Percentiles rank a stretch among this genome's conserved stretches.
phyloP scores from a whole-genome alignment of 2,797 vertebrate genomes.

The Atherinosoma microstoma region DNA sequence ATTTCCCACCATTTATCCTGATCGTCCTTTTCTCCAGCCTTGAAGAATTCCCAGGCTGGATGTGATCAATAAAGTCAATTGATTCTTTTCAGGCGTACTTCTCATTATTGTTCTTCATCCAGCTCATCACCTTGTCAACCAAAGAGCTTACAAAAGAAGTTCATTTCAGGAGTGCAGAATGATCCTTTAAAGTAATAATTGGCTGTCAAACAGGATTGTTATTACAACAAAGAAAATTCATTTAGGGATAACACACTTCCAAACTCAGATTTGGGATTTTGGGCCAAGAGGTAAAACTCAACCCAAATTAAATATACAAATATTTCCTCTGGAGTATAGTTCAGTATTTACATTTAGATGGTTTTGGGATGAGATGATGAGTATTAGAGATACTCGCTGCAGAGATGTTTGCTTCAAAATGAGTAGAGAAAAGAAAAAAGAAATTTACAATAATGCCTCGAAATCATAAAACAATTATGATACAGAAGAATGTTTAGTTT shows the following conservation, averaged over 20 bases:
- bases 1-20: background rate
- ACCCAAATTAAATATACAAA: background rate
- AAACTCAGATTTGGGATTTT: background rate
- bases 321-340: background rate
- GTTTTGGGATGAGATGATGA: background rate
- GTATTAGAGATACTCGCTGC: background rate
- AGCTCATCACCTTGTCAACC: constrained; percentile 1
- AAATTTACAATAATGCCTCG: background rate
- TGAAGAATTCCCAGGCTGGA: constrained; percentile 13
- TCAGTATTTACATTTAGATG: background rate
- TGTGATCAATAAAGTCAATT: constrained; percentile 18
- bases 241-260: background rate
- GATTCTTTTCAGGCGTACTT: constrained; percentile 6
- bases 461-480: background rate
- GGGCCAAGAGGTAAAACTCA: background rate
- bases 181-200: constrained; percentile 3
- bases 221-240: constrained; percentile 1
- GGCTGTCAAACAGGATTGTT: background rate
- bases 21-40: background rate
- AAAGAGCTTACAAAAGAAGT: background rate
- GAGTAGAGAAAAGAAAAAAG: background rate
- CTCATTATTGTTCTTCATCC: background rate
- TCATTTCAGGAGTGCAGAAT: background rate
- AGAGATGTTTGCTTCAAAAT: background rate
- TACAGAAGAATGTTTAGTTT: background rate